Percentiles rank a stretch among this genome's conserved stretches.
Conservation (phyloP, 1,140 invertebrate species). For the Macrotrachela quadricornifera region DNA sequence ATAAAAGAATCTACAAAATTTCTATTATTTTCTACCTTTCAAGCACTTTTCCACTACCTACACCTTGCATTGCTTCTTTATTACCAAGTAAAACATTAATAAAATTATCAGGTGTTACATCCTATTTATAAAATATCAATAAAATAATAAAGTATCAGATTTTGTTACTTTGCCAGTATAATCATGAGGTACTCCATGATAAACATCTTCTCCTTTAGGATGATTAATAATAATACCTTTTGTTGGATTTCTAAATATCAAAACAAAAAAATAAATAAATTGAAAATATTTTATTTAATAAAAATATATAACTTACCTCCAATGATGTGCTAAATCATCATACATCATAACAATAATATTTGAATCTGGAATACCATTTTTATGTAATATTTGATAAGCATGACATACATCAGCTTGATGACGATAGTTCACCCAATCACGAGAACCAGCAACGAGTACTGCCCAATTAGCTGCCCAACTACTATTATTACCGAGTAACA, state of each 20-base stretch:
- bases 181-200: constrained; percentile 37
- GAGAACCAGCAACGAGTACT: constrained; percentile 39
- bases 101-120: constrained; percentile 37
- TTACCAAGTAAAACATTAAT: constrained; percentile 37
- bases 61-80: constrained; percentile 24
- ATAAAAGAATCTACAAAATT: constrained; percentile 2
- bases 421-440: constrained; percentile 38
- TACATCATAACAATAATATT: constrained; percentile 44
- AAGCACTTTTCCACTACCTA: constrained; percentile 36
- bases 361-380: constrained; percentile 38
- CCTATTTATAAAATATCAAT: constrained; percentile 17
- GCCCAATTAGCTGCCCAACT: constrained; percentile 32
- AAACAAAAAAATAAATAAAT: too few species aligned
- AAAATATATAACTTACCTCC: constrained; percentile 23
- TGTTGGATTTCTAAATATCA: constrained; percentile 40
- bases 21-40: constrained; percentile 26
- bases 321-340: constrained; percentile 40
- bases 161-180: constrained; percentile 33
- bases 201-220: constrained; percentile 39
- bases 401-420: constrained; percentile 44
- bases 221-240: constrained; percentile 39
- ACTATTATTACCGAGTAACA: too few species aligned
- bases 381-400: constrained; percentile 39
- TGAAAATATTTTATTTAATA: constrained; percentile 3
- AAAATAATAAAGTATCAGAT: not conserved